These are phyloP conservation scores for Mus pahari DNA, from an alignment of 2,113 vertebrate genomes.

Conservation along the genomic window DNA sequence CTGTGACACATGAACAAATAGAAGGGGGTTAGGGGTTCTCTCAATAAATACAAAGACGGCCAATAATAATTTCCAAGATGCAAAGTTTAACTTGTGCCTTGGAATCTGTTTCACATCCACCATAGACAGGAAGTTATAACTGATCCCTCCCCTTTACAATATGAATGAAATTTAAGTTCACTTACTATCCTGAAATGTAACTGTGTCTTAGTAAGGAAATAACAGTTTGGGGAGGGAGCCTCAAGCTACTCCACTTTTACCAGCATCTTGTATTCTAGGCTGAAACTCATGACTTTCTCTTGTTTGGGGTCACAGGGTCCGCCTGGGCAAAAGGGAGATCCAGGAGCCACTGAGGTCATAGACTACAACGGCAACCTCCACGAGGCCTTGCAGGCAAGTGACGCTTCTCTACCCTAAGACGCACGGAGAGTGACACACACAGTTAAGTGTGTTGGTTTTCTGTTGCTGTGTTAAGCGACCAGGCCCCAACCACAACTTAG, in stretches of 20 bases:
- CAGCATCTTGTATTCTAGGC: too few relatives aligned
- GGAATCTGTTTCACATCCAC: background rate
- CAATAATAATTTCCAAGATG: conserved; percentile 1
- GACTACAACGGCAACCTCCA: conserved; percentile 99
- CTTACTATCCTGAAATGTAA: background rate
- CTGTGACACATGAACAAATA: background rate
- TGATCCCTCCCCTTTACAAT: background rate
- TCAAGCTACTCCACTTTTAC: background rate
- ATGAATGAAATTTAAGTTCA: background rate
- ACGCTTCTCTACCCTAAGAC: background rate
- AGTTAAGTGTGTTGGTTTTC: background rate
- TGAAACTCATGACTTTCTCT: background rate
- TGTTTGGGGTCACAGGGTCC: conserved; percentile 89
- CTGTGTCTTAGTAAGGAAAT: background rate
- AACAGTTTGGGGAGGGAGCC: background rate
- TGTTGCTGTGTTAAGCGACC: background rate
- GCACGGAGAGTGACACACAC: background rate
- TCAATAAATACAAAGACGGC: conserved; percentile 31
- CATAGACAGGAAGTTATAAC: background rate
- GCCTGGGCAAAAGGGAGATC: conserved; percentile 98
- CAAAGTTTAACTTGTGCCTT: background rate
- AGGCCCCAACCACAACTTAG: background rate
- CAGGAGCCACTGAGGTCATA: conserved; percentile 97
- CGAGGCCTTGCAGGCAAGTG: conserved; percentile 96
- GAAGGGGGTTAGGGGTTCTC: background rate